Conservation (phyloP, 2,113 vertebrate species). For the Laticauda laticaudata region DNA sequence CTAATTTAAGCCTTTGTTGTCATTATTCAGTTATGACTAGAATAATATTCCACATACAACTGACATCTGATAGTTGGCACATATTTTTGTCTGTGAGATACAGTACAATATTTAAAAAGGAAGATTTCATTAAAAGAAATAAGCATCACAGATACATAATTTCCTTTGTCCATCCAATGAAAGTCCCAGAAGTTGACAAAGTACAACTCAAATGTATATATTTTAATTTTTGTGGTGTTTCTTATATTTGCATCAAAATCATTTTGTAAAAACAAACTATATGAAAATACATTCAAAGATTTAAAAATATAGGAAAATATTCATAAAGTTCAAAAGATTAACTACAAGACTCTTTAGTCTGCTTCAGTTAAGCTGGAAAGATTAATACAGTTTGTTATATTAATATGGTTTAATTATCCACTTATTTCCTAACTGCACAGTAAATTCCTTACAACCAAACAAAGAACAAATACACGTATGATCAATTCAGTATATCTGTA, state of each 20-base stretch:
- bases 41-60: slow-evolving; percentile 27
- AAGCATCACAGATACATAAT: slow-evolving; percentile 12
- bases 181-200: slow-evolving; percentile 34
- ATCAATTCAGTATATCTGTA: background rate
- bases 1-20: slow-evolving; percentile 21
- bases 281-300: background rate
- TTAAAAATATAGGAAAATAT: slow-evolving; percentile 11
- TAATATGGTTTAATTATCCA: background rate
- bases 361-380: background rate
- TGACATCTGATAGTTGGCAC: slow-evolving; percentile 38
- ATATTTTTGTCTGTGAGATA: slow-evolving; percentile 30
- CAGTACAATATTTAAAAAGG: slow-evolving; percentile 20
- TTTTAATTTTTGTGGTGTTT: slow-evolving; percentile 22
- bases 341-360: background rate
- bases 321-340: slow-evolving; percentile 15
- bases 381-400: background rate
- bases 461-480: background rate
- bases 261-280: slow-evolving; percentile 27
- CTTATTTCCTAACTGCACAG: background rate
- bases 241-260: slow-evolving; percentile 12
- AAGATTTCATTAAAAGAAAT: slow-evolving; percentile 18
- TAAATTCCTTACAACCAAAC: background rate
- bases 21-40: slow-evolving; percentile 33
- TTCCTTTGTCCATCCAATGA: background rate
- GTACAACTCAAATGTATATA: background rate